Evolutionary conservation across 2,113 vertebrate species (phyloP).

Genomic region (Uria lomvia): DNA sequence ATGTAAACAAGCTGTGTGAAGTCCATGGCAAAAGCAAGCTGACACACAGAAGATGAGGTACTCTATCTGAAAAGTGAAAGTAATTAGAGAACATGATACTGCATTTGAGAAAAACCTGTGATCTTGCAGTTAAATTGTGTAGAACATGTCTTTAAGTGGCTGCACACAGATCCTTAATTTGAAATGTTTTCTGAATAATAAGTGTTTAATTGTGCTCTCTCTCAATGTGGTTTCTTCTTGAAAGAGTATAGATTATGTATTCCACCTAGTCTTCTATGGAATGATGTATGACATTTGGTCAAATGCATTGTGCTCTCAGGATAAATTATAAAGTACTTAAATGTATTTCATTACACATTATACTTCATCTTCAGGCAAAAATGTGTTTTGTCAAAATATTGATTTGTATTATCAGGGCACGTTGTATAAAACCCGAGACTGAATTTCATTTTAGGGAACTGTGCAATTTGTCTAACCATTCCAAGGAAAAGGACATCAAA

Average conservation of each 20-base stretch:
- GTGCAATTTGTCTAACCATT: conserved; percentile 61
- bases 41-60: neutral
- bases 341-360: conserved; percentile 30
- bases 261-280: neutral
- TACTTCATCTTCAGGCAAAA: conserved; percentile 47
- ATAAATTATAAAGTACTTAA: conserved; percentile 52
- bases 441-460: conserved; percentile 35
- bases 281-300: conserved; percentile 41
- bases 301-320: neutral
- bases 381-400: conserved; percentile 62
- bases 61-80: neutral
- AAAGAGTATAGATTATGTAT: neutral
- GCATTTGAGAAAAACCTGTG: neutral
- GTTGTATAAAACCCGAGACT: conserved; percentile 25
- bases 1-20: neutral
- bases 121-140: neutral
- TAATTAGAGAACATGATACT: neutral
- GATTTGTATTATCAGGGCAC: conserved; percentile 52
- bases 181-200: neutral
- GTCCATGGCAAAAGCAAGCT: neutral
- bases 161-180: neutral
- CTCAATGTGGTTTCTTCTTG: neutral
- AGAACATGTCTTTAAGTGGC: neutral
- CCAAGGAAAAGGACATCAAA: conserved; percentile 60
- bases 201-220: neutral